Conservation (phyloP, 2,797 vertebrate genomes). For the Mormyrops attenuatus region DNA sequence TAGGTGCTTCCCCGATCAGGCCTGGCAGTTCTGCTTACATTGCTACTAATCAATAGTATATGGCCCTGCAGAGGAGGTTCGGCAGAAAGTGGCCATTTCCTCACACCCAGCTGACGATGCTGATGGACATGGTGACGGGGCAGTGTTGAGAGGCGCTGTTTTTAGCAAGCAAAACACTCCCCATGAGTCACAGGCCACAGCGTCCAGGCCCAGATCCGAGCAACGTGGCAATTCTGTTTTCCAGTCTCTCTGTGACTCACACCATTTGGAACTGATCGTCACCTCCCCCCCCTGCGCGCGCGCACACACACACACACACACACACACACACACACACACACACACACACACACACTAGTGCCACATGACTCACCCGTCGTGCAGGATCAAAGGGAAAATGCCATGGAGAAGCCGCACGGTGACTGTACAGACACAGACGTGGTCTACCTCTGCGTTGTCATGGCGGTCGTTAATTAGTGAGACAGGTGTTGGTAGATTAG, state of each 20-base stretch:
- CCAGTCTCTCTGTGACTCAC: slow-evolving; percentile 57
- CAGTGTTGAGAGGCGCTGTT: not conserved
- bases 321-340: not conserved
- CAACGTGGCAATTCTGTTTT: not conserved
- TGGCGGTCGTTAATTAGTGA: not conserved
- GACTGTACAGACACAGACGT: slow-evolving; percentile 34
- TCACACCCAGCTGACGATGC: slow-evolving; percentile 31
- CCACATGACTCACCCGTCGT: slow-evolving; percentile 23
- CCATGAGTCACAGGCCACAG: slow-evolving; percentile 53
- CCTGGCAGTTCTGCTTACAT: slow-evolving; percentile 34
- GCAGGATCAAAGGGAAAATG: slow-evolving; percentile 31
- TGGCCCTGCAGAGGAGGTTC: not conserved
- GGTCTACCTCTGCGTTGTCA: not conserved
- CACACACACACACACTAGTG: not conserved
- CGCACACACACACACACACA: not conserved
- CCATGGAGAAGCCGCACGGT: slow-evolving; percentile 46
- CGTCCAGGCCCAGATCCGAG: not conserved
- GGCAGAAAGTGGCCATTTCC: slow-evolving; percentile 40
- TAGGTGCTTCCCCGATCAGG: slow-evolving; percentile 45
- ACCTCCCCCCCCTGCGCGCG: slow-evolving; percentile 18
- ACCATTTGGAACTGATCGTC: slow-evolving; percentile 45
- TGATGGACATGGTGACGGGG: slow-evolving; percentile 16
- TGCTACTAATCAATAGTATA: not conserved
- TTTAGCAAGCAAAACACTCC: slow-evolving; percentile 42
- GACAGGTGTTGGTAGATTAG: not conserved